A percentile compares a stretch with the other conserved stretches of the same genome.
Conservation (phyloP, 2,797 vertebrate species). For the Danionella dracula region DNA sequence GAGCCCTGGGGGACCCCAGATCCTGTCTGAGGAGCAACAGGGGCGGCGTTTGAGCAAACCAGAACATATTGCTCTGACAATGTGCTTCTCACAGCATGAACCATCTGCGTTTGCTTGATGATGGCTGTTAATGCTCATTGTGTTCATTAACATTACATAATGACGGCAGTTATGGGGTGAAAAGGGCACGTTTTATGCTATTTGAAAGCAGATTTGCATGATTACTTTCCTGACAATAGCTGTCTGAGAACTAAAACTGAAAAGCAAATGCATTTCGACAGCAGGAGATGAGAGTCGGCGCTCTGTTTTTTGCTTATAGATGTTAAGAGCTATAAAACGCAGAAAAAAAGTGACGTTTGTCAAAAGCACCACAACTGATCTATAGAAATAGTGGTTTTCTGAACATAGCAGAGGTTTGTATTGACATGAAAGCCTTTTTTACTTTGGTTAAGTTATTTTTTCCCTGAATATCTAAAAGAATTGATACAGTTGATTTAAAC, state of each 20-base stretch:
- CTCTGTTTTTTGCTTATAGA: background rate
- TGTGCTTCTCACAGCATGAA: constrained; percentile 1
- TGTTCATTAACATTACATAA: background rate
- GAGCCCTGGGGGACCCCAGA: constrained; percentile 41
- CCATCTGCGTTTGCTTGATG: background rate
- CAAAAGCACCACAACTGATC: too few species aligned
- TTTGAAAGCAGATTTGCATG: background rate
- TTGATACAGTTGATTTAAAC: too few species aligned
- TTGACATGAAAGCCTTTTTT: too few species aligned
- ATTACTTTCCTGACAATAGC: background rate
- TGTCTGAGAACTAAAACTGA: background rate
- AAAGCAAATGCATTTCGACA: background rate
- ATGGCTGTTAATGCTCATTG: background rate
- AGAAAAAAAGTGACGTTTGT: too few species aligned
- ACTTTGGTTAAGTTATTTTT: too few species aligned
- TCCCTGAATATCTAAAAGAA: too few species aligned
- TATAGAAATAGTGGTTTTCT: too few species aligned
- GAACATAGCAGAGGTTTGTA: too few species aligned
- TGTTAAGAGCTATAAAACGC: too few species aligned
- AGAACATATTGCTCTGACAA: constrained; percentile 26
- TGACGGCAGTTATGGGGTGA: background rate
- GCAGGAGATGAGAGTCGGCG: background rate
- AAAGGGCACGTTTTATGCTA: background rate
- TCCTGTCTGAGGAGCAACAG: constrained; percentile 32
- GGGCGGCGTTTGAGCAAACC: constrained; percentile 14